Conservation (phyloP, 2,888 invertebrate genomes). For the Anthophora plumipes region DNA sequence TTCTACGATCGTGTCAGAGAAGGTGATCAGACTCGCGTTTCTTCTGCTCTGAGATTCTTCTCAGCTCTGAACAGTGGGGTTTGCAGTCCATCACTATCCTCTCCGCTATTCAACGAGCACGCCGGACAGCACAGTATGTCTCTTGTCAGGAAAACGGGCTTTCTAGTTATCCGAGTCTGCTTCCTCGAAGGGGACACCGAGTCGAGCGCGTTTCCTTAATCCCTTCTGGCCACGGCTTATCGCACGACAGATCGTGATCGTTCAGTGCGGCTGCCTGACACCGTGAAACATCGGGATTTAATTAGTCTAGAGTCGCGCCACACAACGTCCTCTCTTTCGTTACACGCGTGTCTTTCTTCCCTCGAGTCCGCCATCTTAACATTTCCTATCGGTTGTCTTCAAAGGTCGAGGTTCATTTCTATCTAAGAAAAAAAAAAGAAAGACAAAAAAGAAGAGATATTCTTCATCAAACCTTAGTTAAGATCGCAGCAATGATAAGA, state of each 20-base stretch:
- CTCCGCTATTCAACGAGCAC: constrained; percentile 2
- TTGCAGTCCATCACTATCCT: constrained; percentile 5
- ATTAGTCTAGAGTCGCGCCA: constrained; percentile 66
- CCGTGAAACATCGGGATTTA: constrained; percentile 68
- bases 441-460: no score
- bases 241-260: constrained; percentile 75
- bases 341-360: constrained; percentile 4
- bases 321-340: constrained; percentile 38
- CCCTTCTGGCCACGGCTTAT: constrained; percentile 65
- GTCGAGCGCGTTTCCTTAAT: constrained; percentile 54
- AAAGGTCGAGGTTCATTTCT: constrained; percentile 6
- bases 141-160: constrained; percentile 11
- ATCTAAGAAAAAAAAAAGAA: no score
- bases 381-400: neutral
- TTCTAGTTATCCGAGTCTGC: constrained; percentile 45
- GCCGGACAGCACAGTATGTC: neutral
- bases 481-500: no score
- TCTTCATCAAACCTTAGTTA: no score
- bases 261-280: constrained; percentile 50
- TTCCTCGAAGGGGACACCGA: constrained; percentile 45
- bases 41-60: no score
- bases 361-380: neutral
- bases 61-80: no score
- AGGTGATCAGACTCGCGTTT: no score
- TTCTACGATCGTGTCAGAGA: no score